phyloP scores from a whole-genome alignment of 2,888 invertebrate genomes.

The Pseudolycoriella hygida region DNA sequence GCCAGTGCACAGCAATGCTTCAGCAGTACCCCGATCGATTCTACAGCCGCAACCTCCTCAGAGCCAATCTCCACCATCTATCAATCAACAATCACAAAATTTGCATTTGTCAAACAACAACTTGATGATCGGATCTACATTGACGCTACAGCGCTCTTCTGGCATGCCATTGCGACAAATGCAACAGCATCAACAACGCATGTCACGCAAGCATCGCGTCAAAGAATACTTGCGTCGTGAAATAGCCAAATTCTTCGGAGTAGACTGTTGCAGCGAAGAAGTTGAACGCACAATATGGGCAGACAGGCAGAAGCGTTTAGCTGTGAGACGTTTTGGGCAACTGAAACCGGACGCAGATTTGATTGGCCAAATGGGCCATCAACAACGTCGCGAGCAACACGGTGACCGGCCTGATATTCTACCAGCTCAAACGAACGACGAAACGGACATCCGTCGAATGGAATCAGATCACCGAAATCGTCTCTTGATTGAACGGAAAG shows the following conservation, averaged over 20 bases:
- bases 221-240: constrained; percentile 20
- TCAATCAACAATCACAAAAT: constrained; percentile 6
- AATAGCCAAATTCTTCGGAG: constrained; percentile 26
- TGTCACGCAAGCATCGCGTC: constrained; percentile 23
- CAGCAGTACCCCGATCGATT: constrained; percentile 8
- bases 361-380: neutral
- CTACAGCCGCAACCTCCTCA: constrained; percentile 8
- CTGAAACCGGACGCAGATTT: constrained; percentile 9
- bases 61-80: constrained; percentile 11
- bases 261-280: constrained; percentile 22
- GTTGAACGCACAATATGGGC: constrained; percentile 23
- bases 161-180: constrained; percentile 14
- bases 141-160: constrained; percentile 12
- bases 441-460: constrained; percentile 30
- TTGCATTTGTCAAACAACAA: constrained; percentile 1
- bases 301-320: constrained; percentile 25
- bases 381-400: constrained; percentile 6
- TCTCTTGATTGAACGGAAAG: constrained; percentile 26
- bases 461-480: constrained; percentile 14
- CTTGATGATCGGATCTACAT: constrained; percentile 2
- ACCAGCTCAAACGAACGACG: constrained; percentile 14
- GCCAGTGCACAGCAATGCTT: constrained; percentile 9
- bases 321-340: constrained; percentile 23
- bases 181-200: constrained; percentile 10
- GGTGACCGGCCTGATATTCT: constrained; percentile 26